Evolutionary conservation across 2,113 vertebrate genomes (phyloP), one percentile per base, ranked within the genome.

Genomic region (Barnardius zonarius): DNA sequence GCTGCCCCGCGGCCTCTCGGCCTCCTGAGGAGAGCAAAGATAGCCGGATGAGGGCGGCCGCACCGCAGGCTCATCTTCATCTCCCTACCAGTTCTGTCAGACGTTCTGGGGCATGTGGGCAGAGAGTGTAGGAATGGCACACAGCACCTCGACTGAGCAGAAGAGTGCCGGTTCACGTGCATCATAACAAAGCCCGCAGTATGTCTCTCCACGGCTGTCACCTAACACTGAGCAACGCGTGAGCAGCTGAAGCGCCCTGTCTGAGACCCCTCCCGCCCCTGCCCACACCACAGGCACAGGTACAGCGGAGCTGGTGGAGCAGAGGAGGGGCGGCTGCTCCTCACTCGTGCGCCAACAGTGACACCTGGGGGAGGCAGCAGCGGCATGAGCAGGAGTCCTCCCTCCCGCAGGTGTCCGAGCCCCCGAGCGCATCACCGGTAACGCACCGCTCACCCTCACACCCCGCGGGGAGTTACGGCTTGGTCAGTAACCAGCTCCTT

Each of bases 321-420:
- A 62, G 28, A 16, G 5, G 61, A 37, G 37, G 5, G 48, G 10
- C 13, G 35, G 1, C 90, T 43, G 28, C 9, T 82, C 24, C 3
- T 54, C 15, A 5, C 25, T 92, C 48, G 35, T 8, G 97, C 97
- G 76, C 95, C 98, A 96, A 98, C 97, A 98, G 97, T 97, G 98
- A 98, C 98, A 98, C 97, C 98, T 97, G 96, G 97, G 98, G 98
- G 98, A 98, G 85, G 96, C 85, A 69, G 62, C 87, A 91, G 68
- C 22, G 30, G 95, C 90, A 96, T 6, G 95, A 95, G 93, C 93
- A 48, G 95, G 91, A 93, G 80, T 27, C 48, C 7, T 39, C 69
- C 41, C 2, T 15, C 28, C 67, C 87, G 28, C 84, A 11, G 82
- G 57, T 9, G 27, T 17, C 48, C 2, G 20, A 4, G 20, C 2